These are phyloP conservation scores for Apis florea DNA, from an alignment of 1,140 invertebrate species.

Conservation along the genomic window DNA sequence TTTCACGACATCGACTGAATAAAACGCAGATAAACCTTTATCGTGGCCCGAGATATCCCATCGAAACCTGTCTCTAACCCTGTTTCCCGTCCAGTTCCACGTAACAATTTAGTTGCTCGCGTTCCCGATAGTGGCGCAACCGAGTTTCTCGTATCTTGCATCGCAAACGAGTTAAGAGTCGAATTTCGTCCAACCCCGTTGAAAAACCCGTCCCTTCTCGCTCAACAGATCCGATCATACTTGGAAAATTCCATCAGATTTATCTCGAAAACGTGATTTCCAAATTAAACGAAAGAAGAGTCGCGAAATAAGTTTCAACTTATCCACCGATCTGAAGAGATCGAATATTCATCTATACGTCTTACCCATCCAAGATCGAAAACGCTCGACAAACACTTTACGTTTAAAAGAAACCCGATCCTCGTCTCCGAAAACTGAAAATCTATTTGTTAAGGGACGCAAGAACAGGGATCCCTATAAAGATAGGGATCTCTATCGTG, in stretches of 20 bases:
- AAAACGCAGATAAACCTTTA: not conserved
- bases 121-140: too few species aligned
- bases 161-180: conserved; percentile 3
- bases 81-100: not conserved
- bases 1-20: not conserved
- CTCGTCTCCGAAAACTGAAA: not conserved
- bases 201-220: not conserved
- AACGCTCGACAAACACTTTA: not conserved
- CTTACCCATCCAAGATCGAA: not conserved
- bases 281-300: not conserved
- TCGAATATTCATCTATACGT: not conserved
- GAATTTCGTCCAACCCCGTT: not conserved
- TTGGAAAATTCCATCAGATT: not conserved
- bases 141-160: not conserved
- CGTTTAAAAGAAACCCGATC: conserved; percentile 9
- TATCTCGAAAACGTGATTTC: conserved; percentile 7
- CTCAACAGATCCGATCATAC: not conserved
- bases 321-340: not conserved
- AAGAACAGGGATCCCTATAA: conserved; percentile 22
- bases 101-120: not conserved
- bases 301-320: not conserved
- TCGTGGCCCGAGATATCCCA: not conserved
- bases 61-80: not conserved
- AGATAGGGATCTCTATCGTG: conserved; percentile 28
- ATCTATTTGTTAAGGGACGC: conserved; percentile 36